Evolutionary conservation across 37 sponge, comb jelly and placozoan genomes (phyloP).

Genomic region (Hormiphora californensis): DNA sequence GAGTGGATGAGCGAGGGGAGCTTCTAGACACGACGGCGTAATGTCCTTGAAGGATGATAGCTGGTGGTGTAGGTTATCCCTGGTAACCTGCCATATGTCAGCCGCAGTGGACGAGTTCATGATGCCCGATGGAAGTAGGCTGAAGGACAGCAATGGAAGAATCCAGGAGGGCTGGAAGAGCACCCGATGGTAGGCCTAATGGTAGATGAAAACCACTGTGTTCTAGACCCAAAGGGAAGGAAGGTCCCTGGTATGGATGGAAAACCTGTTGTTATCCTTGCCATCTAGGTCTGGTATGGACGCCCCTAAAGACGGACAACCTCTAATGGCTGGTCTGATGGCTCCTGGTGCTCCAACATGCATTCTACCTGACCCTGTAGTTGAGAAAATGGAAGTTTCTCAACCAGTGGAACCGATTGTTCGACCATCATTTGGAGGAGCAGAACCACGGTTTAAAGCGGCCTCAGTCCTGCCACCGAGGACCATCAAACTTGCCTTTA

Average conservation of each 20-base stretch:
- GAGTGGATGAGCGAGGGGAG: neutral
- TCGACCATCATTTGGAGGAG: no score
- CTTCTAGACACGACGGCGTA: neutral
- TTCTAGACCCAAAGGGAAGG: neutral
- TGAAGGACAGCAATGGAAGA: neutral
- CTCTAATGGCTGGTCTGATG: no score
- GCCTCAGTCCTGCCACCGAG: no score
- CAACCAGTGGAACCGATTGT: no score
- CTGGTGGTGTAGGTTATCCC: neutral
- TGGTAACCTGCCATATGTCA: neutral
- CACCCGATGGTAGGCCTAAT: neutral
- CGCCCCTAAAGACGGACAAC: no score
- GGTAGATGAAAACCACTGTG: constrained; percentile 5
- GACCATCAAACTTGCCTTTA: no score
- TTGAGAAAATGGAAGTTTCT: no score
- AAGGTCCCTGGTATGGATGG: neutral
- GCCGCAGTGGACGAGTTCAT: neutral
- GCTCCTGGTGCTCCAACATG: no score
- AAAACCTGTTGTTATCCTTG: neutral
- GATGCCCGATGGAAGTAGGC: constrained; percentile 15
- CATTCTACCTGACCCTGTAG: no score
- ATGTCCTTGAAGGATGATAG: neutral
- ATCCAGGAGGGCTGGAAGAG: neutral
- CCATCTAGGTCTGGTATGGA: no score
- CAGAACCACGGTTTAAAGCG: no score